Conservation (phyloP, 2,113 vertebrate genomes). For the Ardeotis arabs region DNA sequence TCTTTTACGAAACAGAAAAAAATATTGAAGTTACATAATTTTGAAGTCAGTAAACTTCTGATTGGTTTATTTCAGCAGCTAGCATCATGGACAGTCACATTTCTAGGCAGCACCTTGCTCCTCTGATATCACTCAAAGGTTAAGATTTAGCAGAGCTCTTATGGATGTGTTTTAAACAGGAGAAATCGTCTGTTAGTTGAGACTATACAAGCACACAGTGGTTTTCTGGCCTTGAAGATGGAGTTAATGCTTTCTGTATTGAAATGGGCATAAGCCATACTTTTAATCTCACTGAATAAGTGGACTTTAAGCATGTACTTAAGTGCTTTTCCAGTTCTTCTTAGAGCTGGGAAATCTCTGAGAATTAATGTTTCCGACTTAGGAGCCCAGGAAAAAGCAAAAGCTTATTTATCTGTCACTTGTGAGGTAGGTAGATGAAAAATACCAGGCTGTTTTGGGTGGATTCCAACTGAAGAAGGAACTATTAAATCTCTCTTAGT, state of each 20-base stretch:
- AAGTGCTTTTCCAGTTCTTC: not conserved
- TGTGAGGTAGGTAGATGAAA: not conserved
- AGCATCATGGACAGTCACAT: not conserved
- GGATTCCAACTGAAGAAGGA: not conserved
- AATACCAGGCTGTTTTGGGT: not conserved
- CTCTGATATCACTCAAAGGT: not conserved
- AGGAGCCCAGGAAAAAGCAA: not conserved
- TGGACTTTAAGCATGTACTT: not conserved
- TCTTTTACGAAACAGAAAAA: not conserved
- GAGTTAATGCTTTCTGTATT: not conserved
- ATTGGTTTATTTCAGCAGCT: not conserved
- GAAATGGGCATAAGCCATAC: not conserved
- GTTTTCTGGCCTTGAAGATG: not conserved
- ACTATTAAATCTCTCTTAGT: not conserved
- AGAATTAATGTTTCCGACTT: not conserved
- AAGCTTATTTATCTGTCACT: not conserved
- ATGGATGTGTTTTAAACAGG: not conserved
- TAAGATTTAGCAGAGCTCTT: not conserved
- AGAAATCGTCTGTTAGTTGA: not conserved
- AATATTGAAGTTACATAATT: not conserved
- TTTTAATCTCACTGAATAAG: not conserved
- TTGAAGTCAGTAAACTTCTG: not conserved
- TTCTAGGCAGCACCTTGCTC: not conserved
- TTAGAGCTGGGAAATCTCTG: not conserved
- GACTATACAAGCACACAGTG: accelerated